These are phyloP conservation scores for Acronicta psi DNA, from an alignment of 2,888 invertebrate species.

Conservation along the genomic window DNA sequence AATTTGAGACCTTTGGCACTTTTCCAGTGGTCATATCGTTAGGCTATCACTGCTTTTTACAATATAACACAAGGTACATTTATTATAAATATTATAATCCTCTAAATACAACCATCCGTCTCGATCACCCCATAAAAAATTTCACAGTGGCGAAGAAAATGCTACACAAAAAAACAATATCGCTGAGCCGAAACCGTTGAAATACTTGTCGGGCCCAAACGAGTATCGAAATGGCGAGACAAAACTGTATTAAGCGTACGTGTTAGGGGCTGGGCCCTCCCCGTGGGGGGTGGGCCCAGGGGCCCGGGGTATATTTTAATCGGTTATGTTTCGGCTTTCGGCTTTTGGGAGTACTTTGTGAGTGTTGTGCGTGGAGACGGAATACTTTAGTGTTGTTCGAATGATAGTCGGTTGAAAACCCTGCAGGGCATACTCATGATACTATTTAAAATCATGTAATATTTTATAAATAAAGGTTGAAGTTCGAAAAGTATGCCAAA, in stretches of 20 bases:
- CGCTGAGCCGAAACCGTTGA: not conserved
- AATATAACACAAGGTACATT: no score
- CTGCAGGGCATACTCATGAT: no score
- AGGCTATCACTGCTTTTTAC: no score
- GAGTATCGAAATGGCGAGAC: conserved; percentile 84
- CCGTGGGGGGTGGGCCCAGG: conserved; percentile 56
- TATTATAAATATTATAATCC: no score
- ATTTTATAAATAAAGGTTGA: no score
- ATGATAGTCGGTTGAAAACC: conserved; percentile 4
- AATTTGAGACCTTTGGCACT: no score
- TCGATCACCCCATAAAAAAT: no score
- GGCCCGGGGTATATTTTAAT: conserved; percentile 36
- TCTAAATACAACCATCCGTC: no score
- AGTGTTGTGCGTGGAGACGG: conserved; percentile 10
- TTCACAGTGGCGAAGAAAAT: conserved; percentile 1
- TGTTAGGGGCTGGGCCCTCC: conserved; percentile 58
- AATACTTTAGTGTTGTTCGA: conserved; percentile 14
- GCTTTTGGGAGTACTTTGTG: conserved; percentile 20
- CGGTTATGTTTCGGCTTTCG: conserved; percentile 46
- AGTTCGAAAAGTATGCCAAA: no score
- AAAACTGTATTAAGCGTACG: conserved; percentile 83
- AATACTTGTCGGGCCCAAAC: conserved; percentile 65
- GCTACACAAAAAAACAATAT: conserved; percentile 3
- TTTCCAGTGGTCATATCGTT: no score
- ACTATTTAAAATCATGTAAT: not conserved